These are phyloP conservation scores for Pithys albifrons DNA, from an alignment of 2,113 vertebrate genomes.

Conservation along the genomic window DNA sequence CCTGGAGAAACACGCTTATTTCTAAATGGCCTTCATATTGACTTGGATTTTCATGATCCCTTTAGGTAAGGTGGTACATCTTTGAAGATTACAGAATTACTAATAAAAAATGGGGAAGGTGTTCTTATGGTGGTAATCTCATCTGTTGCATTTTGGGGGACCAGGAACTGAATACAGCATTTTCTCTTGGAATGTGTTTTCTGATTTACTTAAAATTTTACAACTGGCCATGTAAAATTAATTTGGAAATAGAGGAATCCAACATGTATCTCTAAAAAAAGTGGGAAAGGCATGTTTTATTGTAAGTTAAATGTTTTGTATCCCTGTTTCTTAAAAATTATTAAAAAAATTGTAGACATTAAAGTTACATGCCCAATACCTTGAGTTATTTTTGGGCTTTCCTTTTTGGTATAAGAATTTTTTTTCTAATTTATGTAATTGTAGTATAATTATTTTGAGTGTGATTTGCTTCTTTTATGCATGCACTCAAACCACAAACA, in stretches of 20 bases:
- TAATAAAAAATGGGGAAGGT: neutral
- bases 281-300: neutral
- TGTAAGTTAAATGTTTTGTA: neutral
- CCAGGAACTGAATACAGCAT: neutral
- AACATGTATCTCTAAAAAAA: neutral
- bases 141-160: neutral
- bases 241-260: neutral
- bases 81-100: neutral
- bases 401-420: neutral
- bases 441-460: neutral
- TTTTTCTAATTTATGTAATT: neutral
- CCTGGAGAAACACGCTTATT: slow-evolving; percentile 89
- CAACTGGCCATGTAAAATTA: neutral
- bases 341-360: neutral
- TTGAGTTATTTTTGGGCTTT: neutral
- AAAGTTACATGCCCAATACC: neutral
- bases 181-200: neutral
- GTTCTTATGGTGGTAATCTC: neutral
- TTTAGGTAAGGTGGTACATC: slow-evolving; percentile 83
- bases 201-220: neutral
- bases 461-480: neutral
- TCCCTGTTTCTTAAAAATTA: neutral
- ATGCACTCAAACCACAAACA: neutral
- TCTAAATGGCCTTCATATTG: slow-evolving; percentile 91
- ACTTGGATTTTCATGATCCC: slow-evolving; percentile 85